phyloP scores from a whole-genome alignment of 2,797 vertebrate species.

The Miichthys miiuy region DNA sequence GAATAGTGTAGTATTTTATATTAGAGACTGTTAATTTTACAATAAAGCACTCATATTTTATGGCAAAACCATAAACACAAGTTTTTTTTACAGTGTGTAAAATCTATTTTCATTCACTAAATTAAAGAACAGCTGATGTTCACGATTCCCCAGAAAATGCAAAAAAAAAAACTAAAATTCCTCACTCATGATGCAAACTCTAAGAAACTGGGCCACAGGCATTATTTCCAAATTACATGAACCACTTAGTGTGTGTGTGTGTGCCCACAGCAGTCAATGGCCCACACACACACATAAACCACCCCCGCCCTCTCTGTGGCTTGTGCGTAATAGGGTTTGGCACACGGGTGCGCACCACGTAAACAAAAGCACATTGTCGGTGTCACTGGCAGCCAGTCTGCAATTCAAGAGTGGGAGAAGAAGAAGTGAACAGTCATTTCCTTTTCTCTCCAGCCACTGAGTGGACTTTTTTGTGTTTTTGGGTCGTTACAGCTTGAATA shows the following conservation, averaged over 20 bases:
- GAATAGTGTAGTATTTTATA: too few species aligned
- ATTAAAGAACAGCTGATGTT: neutral
- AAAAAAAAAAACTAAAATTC: neutral
- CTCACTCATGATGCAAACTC: conserved; percentile 14
- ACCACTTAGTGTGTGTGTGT: neutral
- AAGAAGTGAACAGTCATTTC: conserved; percentile 51
- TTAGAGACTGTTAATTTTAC: too few species aligned
- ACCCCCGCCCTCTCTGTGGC: conserved; percentile 38
- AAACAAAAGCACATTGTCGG: conserved; percentile 97
- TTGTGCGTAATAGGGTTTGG: conserved; percentile 74
- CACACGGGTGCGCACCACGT: conserved; percentile 86
- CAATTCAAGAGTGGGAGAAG: conserved; percentile 41
- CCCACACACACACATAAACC: neutral
- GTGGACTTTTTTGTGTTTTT: conserved; percentile 3
- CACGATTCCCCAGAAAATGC: neutral
- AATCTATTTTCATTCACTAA: neutral
- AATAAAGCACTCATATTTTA: too few species aligned
- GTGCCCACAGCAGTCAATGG: conserved; percentile 32
- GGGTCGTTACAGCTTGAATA: neutral
- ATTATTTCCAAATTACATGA: conserved; percentile 36
- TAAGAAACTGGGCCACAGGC: conserved; percentile 22
- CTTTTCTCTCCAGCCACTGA: conserved; percentile 30
- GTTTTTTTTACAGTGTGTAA: too few species aligned
- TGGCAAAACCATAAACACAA: too few species aligned
- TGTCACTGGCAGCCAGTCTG: conserved; percentile 57